A percentile compares a stretch with the other conserved stretches of the same genome.
These are phyloP conservation scores for Megamerina dolium DNA, from an alignment of 2,888 invertebrate species.

Conservation along the genomic window DNA sequence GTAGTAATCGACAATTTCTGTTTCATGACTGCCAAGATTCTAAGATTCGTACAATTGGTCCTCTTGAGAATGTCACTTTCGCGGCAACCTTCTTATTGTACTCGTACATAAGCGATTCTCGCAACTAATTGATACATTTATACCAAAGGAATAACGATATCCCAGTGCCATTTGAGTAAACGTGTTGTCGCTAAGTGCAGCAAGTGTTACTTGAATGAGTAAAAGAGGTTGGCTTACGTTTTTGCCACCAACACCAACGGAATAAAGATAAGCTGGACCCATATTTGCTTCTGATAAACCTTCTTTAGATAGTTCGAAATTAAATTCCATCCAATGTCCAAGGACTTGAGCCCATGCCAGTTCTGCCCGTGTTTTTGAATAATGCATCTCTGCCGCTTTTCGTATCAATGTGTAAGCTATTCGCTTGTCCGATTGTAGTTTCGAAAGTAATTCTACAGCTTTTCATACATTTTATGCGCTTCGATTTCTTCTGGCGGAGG, in stretches of 20 bases:
- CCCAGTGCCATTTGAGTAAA: constrained; percentile 96
- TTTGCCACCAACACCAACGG: constrained; percentile 73
- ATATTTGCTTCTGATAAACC: constrained; percentile 88
- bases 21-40: constrained; percentile 78
- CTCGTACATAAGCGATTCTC: constrained; percentile 84
- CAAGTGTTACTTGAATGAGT: constrained; percentile 85
- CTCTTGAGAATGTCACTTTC: constrained; percentile 80
- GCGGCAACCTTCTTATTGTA: constrained; percentile 88
- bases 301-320: constrained; percentile 66
- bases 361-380: constrained; percentile 72
- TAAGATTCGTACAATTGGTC: constrained; percentile 87
- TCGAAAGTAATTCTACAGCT: constrained; percentile 65
- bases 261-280: constrained; percentile 81
- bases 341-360: constrained; percentile 85
- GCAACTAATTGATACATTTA: constrained; percentile 82
- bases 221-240: constrained; percentile 84
- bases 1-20: constrained; percentile 97
- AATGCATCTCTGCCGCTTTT: constrained; percentile 74
- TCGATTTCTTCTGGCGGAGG: constrained; percentile 53
- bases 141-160: constrained; percentile 89
- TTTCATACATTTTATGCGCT: constrained; percentile 70
- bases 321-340: constrained; percentile 72
- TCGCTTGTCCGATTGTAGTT: constrained; percentile 64
- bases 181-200: constrained; percentile 84
- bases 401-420: constrained; percentile 71